Percentiles rank a stretch among this genome's conserved stretches.
phyloP scores from a whole-genome alignment of 2,113 vertebrate genomes.

The Scomber scombrus region DNA sequence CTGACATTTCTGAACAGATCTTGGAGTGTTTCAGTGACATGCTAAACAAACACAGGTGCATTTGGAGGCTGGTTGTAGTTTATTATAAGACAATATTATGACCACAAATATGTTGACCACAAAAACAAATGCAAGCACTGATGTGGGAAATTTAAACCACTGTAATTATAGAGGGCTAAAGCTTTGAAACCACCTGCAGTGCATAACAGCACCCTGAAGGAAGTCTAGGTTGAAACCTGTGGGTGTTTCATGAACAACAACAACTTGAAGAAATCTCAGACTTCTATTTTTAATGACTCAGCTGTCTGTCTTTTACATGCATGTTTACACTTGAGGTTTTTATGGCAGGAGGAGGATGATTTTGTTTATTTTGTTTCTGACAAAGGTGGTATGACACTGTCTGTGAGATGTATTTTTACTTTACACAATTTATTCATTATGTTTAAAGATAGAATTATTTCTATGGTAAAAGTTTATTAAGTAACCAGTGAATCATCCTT shows the following conservation, averaged over 20 bases:
- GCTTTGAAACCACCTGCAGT: conserved; percentile 7
- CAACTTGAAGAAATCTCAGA: not conserved
- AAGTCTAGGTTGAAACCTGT: not conserved
- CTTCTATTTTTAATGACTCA: conserved; percentile 11
- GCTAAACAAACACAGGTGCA: not conserved
- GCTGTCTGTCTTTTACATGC: not conserved
- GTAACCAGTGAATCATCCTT: no score
- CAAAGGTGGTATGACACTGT: no score
- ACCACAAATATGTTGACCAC: not conserved
- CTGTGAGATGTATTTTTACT: not conserved
- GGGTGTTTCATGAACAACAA: not conserved
- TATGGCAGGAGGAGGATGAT: no score
- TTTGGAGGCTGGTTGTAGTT: not conserved
- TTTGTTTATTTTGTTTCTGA: no score
- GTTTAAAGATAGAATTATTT: no score
- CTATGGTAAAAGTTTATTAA: no score
- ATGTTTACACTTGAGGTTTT: no score
- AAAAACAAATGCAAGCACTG: not conserved
- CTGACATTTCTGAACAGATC: not conserved
- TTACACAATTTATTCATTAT: no score
- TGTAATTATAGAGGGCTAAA: not conserved
- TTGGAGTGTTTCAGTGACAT: not conserved
- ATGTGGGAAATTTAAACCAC: not conserved
- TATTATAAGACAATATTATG: not conserved
- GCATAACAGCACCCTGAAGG: conserved; percentile 23